These are phyloP conservation scores for Smittia aterrima DNA, from an alignment of 2,888 invertebrate genomes.

Conservation along the genomic window DNA sequence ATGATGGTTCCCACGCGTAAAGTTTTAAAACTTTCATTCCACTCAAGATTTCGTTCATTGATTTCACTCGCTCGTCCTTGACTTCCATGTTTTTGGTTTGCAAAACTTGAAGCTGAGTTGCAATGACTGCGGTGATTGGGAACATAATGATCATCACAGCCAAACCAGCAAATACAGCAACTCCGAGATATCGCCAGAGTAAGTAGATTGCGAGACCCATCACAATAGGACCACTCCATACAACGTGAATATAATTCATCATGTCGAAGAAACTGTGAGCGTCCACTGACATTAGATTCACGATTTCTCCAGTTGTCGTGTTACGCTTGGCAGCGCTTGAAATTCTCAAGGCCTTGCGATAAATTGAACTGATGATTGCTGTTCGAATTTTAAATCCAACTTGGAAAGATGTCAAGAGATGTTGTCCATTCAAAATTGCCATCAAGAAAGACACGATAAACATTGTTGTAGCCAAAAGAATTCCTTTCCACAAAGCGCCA, in stretches of 20 bases:
- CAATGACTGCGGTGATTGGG: conserved; percentile 55
- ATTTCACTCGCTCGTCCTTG: conserved; percentile 59
- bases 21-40: conserved; percentile 62
- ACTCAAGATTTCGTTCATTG: conserved; percentile 59
- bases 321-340: conserved; percentile 52
- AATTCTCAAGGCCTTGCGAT: conserved; percentile 55
- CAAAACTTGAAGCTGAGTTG: conserved; percentile 53
- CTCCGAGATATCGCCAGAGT: conserved; percentile 56
- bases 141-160: conserved; percentile 57
- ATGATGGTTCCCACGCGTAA: conserved; percentile 64
- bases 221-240: conserved; percentile 58
- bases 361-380: conserved; percentile 57
- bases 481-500: conserved; percentile 57
- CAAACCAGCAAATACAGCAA: conserved; percentile 60
- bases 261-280: conserved; percentile 55
- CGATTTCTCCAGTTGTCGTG: conserved; percentile 56
- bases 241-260: conserved; percentile 53
- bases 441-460: conserved; percentile 56
- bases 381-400: conserved; percentile 60
- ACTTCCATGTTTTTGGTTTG: conserved; percentile 57
- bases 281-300: conserved; percentile 57
- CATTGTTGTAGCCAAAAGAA: conserved; percentile 58
- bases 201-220: conserved; percentile 57
- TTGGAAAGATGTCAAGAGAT: conserved; percentile 57
- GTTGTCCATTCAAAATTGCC: conserved; percentile 58